Evolutionary conservation across 2,888 invertebrate species (phyloP), one percentile per base, ranked within the genome.

Genomic region (Drosophila merina): DNA sequence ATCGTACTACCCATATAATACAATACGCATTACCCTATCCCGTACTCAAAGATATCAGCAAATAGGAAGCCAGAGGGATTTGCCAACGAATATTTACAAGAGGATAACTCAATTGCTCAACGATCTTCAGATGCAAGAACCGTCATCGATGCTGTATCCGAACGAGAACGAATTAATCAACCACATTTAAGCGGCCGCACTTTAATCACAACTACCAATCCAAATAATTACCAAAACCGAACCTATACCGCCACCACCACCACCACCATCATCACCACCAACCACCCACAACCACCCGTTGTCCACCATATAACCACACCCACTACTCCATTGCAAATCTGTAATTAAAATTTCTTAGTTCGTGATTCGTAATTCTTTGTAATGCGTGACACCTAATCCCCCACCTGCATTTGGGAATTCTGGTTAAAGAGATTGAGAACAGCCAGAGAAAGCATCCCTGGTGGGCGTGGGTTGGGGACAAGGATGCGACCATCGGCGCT

Each of bases 11-110:
- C 48, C 58, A 63, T 49, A 55, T 57, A 40, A 42, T 20, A 20
- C 20, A 48, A 67, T 67, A 67, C 68, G 66, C 68, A 67, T 67
- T 54, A 54, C 66, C 66, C 66, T 31, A 47, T 38, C 40, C 60
- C 30, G 10, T 25, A 57, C 33, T 42, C 57, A 58, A 26, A 33
- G 5, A 20, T 30, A 33, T 8, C 49, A 56, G 7, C 40, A 6
- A 40, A 20, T 42, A 42, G 42, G 20, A 8, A 42, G 47, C 47
- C 47, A 25, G 12, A 28, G 26, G 40, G 59, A n/a, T 45, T 48
- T 38, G 60, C 60, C 47, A 48, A 59, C 60, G 60, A 60, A 60
- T 60, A 57, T 38, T 31, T 14, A 31, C 20, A 58, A 12, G 47
- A 62, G 40, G 47, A n/a, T 10, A 40, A 47, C 25, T 9, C 10